A percentile compares a stretch with the other conserved stretches of the same genome.
Conservation (phyloP, 2,113 vertebrate genomes). For the Pithys albifrons region DNA sequence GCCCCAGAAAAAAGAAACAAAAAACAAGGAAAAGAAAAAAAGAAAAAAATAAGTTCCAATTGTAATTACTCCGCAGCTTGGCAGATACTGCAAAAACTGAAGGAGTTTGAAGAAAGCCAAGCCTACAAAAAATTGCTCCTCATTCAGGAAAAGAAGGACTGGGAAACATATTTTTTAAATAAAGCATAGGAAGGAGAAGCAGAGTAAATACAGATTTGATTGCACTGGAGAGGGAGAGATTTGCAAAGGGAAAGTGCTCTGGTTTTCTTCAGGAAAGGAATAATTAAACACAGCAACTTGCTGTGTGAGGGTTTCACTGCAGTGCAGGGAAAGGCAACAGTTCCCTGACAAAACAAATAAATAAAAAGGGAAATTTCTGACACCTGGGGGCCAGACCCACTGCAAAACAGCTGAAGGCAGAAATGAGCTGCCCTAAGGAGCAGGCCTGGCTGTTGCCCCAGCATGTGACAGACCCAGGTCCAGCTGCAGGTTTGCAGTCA, state of each 20-base stretch:
- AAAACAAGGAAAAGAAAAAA: not conserved
- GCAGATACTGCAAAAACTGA: not conserved
- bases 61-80: not conserved
- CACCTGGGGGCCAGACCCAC: not conserved
- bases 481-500: not conserved
- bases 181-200: not conserved
- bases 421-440: not conserved
- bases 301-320: not conserved
- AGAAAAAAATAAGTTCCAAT: not conserved
- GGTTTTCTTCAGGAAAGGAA: slow-evolving; percentile 11
- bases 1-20: too few relatives aligned
- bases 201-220: not conserved
- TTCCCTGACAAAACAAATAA: not conserved
- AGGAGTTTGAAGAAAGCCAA: not conserved
- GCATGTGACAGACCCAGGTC: not conserved
- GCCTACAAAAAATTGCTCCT: not conserved
- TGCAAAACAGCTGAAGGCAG: not conserved
- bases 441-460: not conserved
- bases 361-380: not conserved
- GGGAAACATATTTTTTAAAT: not conserved
- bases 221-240: not conserved
- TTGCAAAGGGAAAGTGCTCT: not conserved
- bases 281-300: slow-evolving; percentile 3
- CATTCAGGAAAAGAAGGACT: not conserved
- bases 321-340: not conserved